Evolutionary conservation across 1,140 invertebrate genomes (phyloP).

Genomic region (Goniozus legneri): DNA sequence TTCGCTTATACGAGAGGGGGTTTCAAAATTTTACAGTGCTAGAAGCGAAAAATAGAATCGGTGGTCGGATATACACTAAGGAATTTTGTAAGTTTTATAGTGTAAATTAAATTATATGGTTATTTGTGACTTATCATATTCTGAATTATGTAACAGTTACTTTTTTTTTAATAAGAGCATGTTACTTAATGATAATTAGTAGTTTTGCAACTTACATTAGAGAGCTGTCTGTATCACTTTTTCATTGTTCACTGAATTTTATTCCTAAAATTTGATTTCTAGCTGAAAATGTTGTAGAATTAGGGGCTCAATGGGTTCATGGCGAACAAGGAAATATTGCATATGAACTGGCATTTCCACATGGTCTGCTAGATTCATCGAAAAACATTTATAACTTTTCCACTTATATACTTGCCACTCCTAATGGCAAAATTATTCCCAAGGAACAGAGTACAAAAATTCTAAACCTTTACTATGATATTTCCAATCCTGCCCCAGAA

Average conservation of each 20-base stretch:
- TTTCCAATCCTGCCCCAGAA: slow-evolving; percentile 22
- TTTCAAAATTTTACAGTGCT: slow-evolving; percentile 55
- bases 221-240: no score
- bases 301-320: slow-evolving; percentile 84
- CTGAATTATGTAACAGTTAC: not conserved
- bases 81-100: slow-evolving; percentile 44
- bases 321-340: slow-evolving; percentile 71
- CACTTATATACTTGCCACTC: slow-evolving; percentile 38
- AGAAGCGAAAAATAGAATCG: slow-evolving; percentile 61
- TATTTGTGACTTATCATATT: not conserved
- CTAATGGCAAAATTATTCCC: slow-evolving; percentile 40
- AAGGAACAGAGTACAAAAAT: slow-evolving; percentile 26
- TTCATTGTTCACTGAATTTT: slow-evolving; percentile 5
- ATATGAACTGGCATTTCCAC: slow-evolving; percentile 61
- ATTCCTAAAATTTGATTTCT: slow-evolving; percentile 14
- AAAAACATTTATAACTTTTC: slow-evolving; percentile 26
- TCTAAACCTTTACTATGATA: slow-evolving; percentile 29
- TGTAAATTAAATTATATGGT: not conserved
- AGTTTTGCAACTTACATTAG: no score
- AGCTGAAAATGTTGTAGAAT: slow-evolving; percentile 64
- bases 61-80: slow-evolving; percentile 57
- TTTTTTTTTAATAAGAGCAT: not conserved
- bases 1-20: slow-evolving; percentile 51
- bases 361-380: slow-evolving; percentile 52
- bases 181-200: no score